These are phyloP conservation scores for Gnathonemus longibarbis DNA, from an alignment of 2,113 vertebrate genomes.

Conservation along the genomic window DNA sequence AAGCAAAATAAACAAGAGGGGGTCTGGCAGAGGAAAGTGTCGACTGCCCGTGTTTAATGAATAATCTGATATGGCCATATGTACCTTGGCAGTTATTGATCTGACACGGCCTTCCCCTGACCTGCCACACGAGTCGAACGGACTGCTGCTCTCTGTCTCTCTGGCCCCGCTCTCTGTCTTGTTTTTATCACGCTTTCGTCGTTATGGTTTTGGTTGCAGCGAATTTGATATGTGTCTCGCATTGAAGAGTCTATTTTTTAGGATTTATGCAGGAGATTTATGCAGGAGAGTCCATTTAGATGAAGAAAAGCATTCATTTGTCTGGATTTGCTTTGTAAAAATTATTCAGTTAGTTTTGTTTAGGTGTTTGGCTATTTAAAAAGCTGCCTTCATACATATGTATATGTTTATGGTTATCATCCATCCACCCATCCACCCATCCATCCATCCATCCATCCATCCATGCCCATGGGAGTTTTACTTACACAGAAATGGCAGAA, in stretches of 20 bases:
- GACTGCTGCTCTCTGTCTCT: neutral
- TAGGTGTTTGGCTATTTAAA: neutral
- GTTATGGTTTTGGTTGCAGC: neutral
- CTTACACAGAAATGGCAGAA: too few species aligned
- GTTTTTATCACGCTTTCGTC: neutral
- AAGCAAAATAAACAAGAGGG: constrained; percentile 36
- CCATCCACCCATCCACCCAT: neutral
- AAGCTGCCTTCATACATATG: neutral
- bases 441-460: neutral
- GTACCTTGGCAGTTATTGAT: constrained; percentile 17
- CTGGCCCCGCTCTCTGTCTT: neutral
- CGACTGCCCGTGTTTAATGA: constrained; percentile 36
- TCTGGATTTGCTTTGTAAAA: neutral
- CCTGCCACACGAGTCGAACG: neutral
- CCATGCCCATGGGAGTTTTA: neutral
- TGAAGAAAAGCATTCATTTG: neutral
- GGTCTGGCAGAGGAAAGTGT: constrained; percentile 21
- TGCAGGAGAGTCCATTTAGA: neutral
- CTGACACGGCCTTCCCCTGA: neutral
- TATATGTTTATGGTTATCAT: neutral
- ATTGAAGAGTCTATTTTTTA: neutral
- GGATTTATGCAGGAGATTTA: neutral
- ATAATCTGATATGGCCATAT: constrained; percentile 37
- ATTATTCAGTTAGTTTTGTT: neutral
- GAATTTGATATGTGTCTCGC: neutral